Percentiles rank a stretch among this genome's conserved stretches.
phyloP scores from a whole-genome alignment of 2,888 invertebrate genomes.

The Portevinia maculata region DNA sequence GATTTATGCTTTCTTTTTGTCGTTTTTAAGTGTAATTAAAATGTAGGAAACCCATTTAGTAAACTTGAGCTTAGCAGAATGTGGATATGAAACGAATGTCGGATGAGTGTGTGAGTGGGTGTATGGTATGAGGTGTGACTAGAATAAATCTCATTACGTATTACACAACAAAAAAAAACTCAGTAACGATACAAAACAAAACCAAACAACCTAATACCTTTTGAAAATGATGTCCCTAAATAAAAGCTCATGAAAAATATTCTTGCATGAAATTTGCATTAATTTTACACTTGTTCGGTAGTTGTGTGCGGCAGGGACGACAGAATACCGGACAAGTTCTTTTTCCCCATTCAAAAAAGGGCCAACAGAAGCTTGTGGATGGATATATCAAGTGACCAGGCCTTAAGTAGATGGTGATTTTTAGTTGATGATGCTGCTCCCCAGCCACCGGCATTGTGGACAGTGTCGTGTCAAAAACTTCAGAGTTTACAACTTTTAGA shows the following conservation, averaged over 20 bases:
- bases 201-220: slow-evolving; percentile 13
- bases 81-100: no score
- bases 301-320: not conserved
- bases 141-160: slow-evolving; percentile 44
- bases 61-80: slow-evolving; percentile 10
- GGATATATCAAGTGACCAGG: slow-evolving; percentile 49
- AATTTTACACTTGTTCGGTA: slow-evolving; percentile 26
- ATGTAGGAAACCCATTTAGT: slow-evolving; percentile 64
- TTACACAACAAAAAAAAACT: not conserved
- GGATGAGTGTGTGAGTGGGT: slow-evolving; percentile 8
- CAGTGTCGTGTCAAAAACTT: slow-evolving; percentile 44
- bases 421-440: slow-evolving; percentile 26
- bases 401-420: slow-evolving; percentile 9
- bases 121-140: not conserved
- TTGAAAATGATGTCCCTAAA: slow-evolving; percentile 19
- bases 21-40: slow-evolving; percentile 63
- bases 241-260: slow-evolving; percentile 56
- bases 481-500: slow-evolving; percentile 44
- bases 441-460: slow-evolving; percentile 24
- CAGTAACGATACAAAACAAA: not conserved
- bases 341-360: not conserved
- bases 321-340: slow-evolving; percentile 10
- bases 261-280: slow-evolving; percentile 67
- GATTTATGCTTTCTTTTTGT: slow-evolving; percentile 23
- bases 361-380: slow-evolving; percentile 25